Evolutionary conservation across 2,797 vertebrate genomes (phyloP).

Genomic region (Lerista edwardsae): DNA sequence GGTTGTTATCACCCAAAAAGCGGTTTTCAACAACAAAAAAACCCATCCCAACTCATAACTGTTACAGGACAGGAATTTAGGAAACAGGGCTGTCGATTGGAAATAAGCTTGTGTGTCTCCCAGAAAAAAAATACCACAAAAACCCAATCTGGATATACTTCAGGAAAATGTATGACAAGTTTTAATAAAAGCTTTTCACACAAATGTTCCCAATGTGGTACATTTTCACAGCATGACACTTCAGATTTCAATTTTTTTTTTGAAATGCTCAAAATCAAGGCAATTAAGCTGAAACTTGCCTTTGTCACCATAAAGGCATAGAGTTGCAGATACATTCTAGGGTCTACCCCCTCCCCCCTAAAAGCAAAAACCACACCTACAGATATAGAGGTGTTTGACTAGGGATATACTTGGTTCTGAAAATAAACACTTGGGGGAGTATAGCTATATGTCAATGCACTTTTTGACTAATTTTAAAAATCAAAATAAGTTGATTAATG

Average conservation of each 20-base stretch:
- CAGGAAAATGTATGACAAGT: too few relatives aligned
- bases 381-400: not conserved
- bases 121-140: not conserved
- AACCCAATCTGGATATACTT: not conserved
- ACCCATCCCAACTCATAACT: too few relatives aligned
- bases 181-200: not conserved
- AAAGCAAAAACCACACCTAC: too few relatives aligned
- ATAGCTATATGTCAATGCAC: not conserved
- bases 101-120: not conserved
- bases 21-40: too few relatives aligned
- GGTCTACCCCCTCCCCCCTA: too few relatives aligned
- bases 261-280: not conserved
- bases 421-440: not conserved
- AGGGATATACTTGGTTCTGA: not conserved
- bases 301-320: not conserved
- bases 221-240: not conserved
- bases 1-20: too few relatives aligned
- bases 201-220: too few relatives aligned
- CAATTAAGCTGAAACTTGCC: not conserved
- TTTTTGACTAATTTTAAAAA: not conserved
- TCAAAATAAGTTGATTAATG: not conserved
- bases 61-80: not conserved
- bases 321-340: not conserved
- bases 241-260: not conserved
- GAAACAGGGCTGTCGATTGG: not conserved